Conservation (phyloP, 2,888 invertebrate species). For the Cancer borealis region DNA sequence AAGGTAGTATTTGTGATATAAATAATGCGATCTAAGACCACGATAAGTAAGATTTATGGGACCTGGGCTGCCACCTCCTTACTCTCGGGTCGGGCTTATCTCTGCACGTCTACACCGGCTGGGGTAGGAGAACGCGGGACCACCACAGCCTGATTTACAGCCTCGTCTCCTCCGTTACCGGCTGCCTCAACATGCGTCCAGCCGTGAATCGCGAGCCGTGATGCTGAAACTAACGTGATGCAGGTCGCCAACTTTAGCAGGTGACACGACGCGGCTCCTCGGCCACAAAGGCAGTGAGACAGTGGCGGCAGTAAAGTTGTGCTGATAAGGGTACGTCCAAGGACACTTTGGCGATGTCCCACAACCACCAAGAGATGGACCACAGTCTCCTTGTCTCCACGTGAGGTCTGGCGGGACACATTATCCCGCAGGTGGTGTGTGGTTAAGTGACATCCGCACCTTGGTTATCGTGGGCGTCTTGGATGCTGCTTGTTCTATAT, state of each 20-base stretch:
- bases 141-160: conserved; percentile 7
- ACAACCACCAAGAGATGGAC: not conserved
- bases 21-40: conserved; percentile 62
- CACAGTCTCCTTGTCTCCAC: not conserved
- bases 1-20: conserved; percentile 61
- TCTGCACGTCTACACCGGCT: conserved; percentile 52
- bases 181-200: not conserved
- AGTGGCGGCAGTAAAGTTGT: not conserved
- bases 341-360: not conserved
- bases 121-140: conserved; percentile 13
- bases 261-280: not conserved
- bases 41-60: conserved; percentile 61
- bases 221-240: not conserved
- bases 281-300: conserved; percentile 7
- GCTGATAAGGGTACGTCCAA: not conserved
- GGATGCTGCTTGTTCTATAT: not conserved
- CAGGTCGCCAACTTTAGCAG: not conserved
- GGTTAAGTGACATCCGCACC: conserved; percentile 29
- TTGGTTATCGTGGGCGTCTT: not conserved
- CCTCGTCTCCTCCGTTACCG: conserved; percentile 16
- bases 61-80: conserved; percentile 55
- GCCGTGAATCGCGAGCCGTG: conserved; percentile 29
- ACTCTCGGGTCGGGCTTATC: conserved; percentile 50
- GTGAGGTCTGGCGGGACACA: not conserved
- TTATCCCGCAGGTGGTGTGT: not conserved